Base-by-base conservation (phyloP, 2,888 invertebrate species). In the Acanthosepion lycidas region DNA sequence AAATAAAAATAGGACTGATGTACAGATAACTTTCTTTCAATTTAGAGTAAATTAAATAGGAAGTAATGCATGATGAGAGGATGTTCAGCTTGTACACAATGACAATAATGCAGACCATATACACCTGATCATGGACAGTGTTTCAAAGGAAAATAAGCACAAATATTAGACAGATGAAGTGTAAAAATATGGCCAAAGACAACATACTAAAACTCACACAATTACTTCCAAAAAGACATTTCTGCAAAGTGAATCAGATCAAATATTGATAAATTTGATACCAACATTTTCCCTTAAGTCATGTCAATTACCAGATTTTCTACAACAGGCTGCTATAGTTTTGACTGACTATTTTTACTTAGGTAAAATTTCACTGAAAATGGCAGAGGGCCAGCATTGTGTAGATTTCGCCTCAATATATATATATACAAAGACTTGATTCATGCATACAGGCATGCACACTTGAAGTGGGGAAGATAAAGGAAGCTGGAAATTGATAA, bases 11-110 rank as follows among this genome's bases (percentile, higher is more conserved):
- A 20, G 20, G 23, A 59, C 23, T 59, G 51, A 51, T 51, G 51
- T 51, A 51, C 15, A 23, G 1, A 20, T 59, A 23, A 23, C 0
- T 59, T 59, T 59, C 59, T 59, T 23, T 59, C 20, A 59, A 20
- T 59, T 59, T 59, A 59, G 20, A 4, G 20, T 23, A n/a, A n/a
- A n/a, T 78, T 78, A 78, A n/a, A 78, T 78, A n/a, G 78, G 78
- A 78, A 78, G 78, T 78, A 78, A n/a, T 78, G 78, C 78, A 78
- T 78, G 78, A 78, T 78, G n/a, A 59, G 59, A 59, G 59, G 59
- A 78, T n/a, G 78, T n/a, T 78, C 78, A 78, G 78, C 78, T 78
- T 78, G n/a, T 78, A 78, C 78, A 78, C 78, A 78, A 78, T 78
- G 78, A 78, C n/a, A 78, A 33, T 78, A 78, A 78, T n/a, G 78